These are phyloP conservation scores for Eubasilissa regina DNA, from an alignment of 1,140 invertebrate genomes.

Conservation along the genomic window DNA sequence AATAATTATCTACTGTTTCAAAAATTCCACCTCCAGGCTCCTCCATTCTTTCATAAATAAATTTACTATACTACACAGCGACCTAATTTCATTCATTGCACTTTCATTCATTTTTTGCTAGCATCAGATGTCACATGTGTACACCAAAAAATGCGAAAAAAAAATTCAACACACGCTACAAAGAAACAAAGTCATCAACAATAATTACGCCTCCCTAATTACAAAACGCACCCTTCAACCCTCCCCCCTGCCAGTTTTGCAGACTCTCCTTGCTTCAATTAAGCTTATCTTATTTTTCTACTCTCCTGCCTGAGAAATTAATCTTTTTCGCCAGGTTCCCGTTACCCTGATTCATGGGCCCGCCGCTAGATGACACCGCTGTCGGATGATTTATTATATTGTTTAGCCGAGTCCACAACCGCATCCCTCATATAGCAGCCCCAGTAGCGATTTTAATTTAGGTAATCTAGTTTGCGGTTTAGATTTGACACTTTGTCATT, in stretches of 20 bases:
- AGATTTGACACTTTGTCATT: conserved; percentile 17
- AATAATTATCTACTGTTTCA: too few relatives aligned
- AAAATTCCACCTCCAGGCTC: too few relatives aligned
- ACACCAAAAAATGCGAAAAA: too few relatives aligned
- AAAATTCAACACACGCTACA: too few relatives aligned
- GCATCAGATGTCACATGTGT: too few relatives aligned
- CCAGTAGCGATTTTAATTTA: conserved; percentile 26
- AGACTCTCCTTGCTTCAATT: conserved; percentile 16
- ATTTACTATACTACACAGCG: too few relatives aligned
- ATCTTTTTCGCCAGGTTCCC: conserved; percentile 53
- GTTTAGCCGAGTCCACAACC: conserved; percentile 35
- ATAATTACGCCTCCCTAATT: conserved; percentile 21
- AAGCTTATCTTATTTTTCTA: conserved; percentile 54
- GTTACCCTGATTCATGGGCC: conserved; percentile 59
- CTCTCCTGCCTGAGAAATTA: conserved; percentile 49
- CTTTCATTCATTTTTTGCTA: too few relatives aligned
- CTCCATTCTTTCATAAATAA: too few relatives aligned
- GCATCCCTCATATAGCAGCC: conserved; percentile 32
- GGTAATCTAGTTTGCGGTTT: conserved; percentile 8
- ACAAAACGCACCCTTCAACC: background rate
- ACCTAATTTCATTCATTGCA: too few relatives aligned
- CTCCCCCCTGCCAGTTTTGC: background rate
- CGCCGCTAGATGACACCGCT: conserved; percentile 55
- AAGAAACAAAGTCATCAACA: background rate
- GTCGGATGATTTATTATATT: conserved; percentile 55